Base-by-base conservation (phyloP, 1,140 invertebrate genomes). In the Euschistus heros region DNA sequence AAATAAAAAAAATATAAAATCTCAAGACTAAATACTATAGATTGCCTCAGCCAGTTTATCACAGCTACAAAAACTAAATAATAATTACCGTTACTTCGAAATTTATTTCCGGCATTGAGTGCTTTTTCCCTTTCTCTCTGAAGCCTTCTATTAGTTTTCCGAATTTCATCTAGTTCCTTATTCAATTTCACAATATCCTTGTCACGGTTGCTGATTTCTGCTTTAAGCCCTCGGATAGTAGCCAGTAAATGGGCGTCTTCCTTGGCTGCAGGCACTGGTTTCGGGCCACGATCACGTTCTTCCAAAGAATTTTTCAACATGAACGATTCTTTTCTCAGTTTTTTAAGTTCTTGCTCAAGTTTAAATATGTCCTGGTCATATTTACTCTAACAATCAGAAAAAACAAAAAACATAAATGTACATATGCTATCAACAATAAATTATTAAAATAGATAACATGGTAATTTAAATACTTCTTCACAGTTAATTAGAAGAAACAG, bases 211-310 rank as follows among this genome's bases (percentile, higher is more conserved):
- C 80, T 77, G 46, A 89, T 68, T 72, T 90, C 88, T 0, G 83
- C 72, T 72, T 88, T 86, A 67, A 90, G 75, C 1, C 86, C 86
- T 60, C 88, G 80, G 71, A 91, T 87, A 0, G 87, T 89, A 0
- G 87, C 86, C 15, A 89, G 73, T 10, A 90, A 75, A 75, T 90
- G 86, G 5, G 84, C 78, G 66, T 91, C 86, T 69, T 88, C 85
- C 73, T 86, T 87, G 7, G 61, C 59, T 33, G 46, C 18, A 10
- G 42, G 22, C 14, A 63, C 18, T 2, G 46, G 13, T 47, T 30
- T 30, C 10, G 15, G 42, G 8, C 27, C 50, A 20, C 46, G 63
- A 18, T 44, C 64, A 2, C 33, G 47, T 8, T 33, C 46, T 14
- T 54, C 42, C 37, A 33, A 33, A 8, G 22, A 33, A n/a, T 66